Conservation (phyloP, 2,888 invertebrate species). For the Lochmaea crataegi region DNA sequence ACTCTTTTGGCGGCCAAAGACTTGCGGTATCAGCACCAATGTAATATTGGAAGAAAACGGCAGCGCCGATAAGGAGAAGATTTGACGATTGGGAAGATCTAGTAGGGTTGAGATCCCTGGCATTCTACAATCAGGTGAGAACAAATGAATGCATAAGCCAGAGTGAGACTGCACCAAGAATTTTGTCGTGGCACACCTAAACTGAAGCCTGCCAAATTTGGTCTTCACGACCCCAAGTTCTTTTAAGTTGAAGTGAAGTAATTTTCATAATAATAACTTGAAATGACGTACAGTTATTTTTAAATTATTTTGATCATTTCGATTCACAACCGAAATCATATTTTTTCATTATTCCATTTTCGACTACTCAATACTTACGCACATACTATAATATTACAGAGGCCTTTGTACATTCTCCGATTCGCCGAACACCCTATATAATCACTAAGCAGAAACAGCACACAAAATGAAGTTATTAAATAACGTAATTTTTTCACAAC, state of each 20-base stretch:
- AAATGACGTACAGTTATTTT: not conserved
- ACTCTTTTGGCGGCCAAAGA: too few relatives aligned
- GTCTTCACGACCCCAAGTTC: too few relatives aligned
- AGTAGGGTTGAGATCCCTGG: too few relatives aligned
- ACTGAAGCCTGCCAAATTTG: too few relatives aligned
- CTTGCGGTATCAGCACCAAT: too few relatives aligned
- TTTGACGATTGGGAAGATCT: too few relatives aligned
- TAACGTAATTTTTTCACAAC: constrained; percentile 30
- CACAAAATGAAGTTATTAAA: constrained; percentile 39
- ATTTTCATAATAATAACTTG: not conserved
- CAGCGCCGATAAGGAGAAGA: too few relatives aligned
- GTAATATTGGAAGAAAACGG: too few relatives aligned
- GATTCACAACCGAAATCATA: not conserved
- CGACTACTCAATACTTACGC: not conserved
- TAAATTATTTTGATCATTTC: not conserved
- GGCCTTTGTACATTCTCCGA: constrained; percentile 3
- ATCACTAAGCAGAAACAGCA: constrained; percentile 31
- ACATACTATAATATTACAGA: constrained; percentile 1
- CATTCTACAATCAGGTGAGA: too few relatives aligned
- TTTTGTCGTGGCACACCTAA: too few relatives aligned
- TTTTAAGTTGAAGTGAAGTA: not conserved
- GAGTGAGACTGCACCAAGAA: too few relatives aligned
- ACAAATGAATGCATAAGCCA: too few relatives aligned
- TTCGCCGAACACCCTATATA: constrained; percentile 24
- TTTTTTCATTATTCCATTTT: not conserved